These are phyloP conservation scores for Furcula furcula DNA, from an alignment of 2,888 invertebrate species.

Conservation along the genomic window DNA sequence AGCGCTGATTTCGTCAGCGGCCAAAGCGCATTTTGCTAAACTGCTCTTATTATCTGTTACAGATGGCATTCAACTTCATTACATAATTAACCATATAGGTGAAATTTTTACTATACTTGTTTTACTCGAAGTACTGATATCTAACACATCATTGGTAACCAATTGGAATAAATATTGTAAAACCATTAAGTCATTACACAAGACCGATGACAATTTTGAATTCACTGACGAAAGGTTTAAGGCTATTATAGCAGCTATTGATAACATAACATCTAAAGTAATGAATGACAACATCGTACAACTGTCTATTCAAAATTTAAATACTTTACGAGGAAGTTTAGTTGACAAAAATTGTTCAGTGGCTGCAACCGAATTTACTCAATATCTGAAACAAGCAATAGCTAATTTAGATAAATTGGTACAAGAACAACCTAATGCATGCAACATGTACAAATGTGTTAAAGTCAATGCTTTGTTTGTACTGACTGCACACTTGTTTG, in stretches of 20 bases:
- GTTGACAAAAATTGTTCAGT: constrained; percentile 68
- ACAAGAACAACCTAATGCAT: constrained; percentile 75
- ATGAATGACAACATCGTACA: constrained; percentile 88
- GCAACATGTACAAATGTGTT: constrained; percentile 82
- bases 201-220: constrained; percentile 83
- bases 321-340: constrained; percentile 64
- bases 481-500: constrained; percentile 87
- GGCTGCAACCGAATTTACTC: constrained; percentile 83
- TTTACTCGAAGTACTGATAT: constrained; percentile 83
- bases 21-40: too few relatives aligned
- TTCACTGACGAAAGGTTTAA: constrained; percentile 83
- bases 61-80: constrained; percentile 74
- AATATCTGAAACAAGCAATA: constrained; percentile 84
- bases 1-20: too few relatives aligned
- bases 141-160: constrained; percentile 52
- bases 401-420: constrained; percentile 82
- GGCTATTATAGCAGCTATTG: constrained; percentile 86
- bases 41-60: constrained; percentile 12
- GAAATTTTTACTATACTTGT: constrained; percentile 85
- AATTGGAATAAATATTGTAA: constrained; percentile 91
- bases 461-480: constrained; percentile 86
- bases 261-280: constrained; percentile 85
- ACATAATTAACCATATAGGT: constrained; percentile 81
- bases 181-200: constrained; percentile 85
- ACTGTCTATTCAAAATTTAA: constrained; percentile 67